A percentile compares a stretch with the other conserved stretches of the same genome.
Conservation (phyloP, 2,113 vertebrate genomes). For the Talpa occidentalis region DNA sequence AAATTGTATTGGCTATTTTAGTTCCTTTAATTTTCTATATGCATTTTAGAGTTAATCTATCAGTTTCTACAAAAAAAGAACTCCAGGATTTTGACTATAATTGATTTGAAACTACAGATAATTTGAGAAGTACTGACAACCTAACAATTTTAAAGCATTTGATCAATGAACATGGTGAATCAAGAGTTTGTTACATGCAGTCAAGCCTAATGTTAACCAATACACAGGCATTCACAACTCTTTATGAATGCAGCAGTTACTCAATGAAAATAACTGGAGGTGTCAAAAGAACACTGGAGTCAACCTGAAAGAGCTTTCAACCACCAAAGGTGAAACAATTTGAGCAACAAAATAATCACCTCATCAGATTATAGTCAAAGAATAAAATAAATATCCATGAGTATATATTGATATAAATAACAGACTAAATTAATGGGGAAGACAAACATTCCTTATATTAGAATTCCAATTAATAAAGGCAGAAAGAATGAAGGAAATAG, state of each 20-base stretch:
- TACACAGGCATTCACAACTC: neutral
- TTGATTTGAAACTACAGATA: slow-evolving; percentile 13
- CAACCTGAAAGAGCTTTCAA: neutral
- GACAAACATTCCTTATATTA: slow-evolving; percentile 24
- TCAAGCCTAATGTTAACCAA: slow-evolving; percentile 28
- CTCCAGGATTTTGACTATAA: neutral
- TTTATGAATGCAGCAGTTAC: neutral
- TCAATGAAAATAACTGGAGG: neutral
- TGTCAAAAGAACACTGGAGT: neutral
- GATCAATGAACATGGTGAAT: slow-evolving; percentile 8
- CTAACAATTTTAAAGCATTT: slow-evolving; percentile 25
- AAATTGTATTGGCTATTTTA: slow-evolving; percentile 14
- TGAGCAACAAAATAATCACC: slow-evolving; percentile 32
- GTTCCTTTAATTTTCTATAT: slow-evolving; percentile 28
- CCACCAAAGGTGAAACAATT: neutral
- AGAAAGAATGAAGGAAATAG: neutral
- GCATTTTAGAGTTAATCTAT: neutral
- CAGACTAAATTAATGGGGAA: neutral
- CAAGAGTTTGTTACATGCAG: neutral
- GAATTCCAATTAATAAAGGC: slow-evolving; percentile 25
- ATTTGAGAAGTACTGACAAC: neutral
- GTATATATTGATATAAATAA: slow-evolving; percentile 43
- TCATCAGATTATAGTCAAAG: neutral
- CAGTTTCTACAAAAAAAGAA: slow-evolving; percentile 20
- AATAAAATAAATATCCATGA: slow-evolving; percentile 30